Evolutionary conservation across 2,113 vertebrate genomes (phyloP).

Genomic region (Lonchura striata): DNA sequence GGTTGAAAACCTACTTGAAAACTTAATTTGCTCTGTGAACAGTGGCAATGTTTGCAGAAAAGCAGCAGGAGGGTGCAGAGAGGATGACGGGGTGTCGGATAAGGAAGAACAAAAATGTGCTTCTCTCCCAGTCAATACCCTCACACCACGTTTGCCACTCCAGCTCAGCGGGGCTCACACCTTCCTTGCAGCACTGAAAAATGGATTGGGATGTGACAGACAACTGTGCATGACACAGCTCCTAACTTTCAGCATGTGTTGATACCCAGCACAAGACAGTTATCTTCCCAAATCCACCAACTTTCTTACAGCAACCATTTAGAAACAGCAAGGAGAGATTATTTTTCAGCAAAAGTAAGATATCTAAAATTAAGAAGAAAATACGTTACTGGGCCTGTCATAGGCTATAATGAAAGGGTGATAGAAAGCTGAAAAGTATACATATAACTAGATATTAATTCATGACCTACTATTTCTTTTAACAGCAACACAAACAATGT

Average conservation of each 20-base stretch:
- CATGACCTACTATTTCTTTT: neutral
- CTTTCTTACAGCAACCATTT: neutral
- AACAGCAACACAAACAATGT: neutral
- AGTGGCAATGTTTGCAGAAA: neutral
- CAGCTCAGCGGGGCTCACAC: neutral
- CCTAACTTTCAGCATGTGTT: accelerated
- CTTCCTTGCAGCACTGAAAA: neutral
- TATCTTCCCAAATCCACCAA: neutral
- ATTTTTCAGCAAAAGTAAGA: neutral
- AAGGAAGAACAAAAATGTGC: neutral
- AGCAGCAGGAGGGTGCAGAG: neutral
- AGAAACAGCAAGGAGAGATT: neutral
- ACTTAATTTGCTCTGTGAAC: neutral
- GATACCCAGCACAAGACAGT: neutral
- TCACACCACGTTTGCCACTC: accelerated
- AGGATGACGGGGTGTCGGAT: neutral
- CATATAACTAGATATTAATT: neutral
- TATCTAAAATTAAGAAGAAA: neutral
- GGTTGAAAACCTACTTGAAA: neutral
- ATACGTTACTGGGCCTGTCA: neutral
- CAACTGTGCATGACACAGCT: neutral
- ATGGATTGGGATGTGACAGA: neutral
- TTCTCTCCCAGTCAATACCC: neutral
- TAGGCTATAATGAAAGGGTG: neutral
- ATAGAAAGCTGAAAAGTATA: neutral